These are phyloP conservation scores for Trichogramma dendrolimi DNA, from an alignment of 2,888 invertebrate species.

Conservation along the genomic window DNA sequence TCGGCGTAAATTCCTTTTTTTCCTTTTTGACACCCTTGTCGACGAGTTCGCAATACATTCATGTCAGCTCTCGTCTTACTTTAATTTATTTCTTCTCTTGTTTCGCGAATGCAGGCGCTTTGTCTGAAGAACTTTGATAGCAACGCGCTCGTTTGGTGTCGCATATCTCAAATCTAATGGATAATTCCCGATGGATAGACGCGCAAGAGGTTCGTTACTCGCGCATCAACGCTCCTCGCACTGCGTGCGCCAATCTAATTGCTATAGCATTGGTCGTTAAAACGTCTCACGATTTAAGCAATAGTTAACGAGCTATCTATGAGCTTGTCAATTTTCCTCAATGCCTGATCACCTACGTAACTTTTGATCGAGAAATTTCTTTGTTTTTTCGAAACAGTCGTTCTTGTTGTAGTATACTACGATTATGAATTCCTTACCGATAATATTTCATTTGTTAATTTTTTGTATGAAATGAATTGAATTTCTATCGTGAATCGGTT, in stretches of 20 bases:
- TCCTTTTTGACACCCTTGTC: no score
- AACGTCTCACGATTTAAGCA: neutral
- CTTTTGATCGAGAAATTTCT: neutral
- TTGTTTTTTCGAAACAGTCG: neutral
- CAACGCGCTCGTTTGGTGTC: slow-evolving; percentile 7
- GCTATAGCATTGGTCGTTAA: no score
- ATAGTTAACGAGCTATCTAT: neutral
- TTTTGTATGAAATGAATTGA: no score
- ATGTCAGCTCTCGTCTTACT: no score
- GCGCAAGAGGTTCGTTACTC: slow-evolving; percentile 18
- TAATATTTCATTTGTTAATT: no score
- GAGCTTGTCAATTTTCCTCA: slow-evolving; percentile 5
- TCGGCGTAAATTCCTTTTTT: no score
- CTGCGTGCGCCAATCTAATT: neutral
- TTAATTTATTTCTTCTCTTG: no score
- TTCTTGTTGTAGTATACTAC: no score
- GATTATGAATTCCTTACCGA: no score
- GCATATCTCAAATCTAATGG: slow-evolving; percentile 21
- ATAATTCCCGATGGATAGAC: slow-evolving; percentile 16
- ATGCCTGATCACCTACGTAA: neutral
- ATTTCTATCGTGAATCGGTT: no score
- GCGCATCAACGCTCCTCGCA: neutral
- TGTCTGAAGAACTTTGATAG: neutral
- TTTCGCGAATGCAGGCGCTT: no score
- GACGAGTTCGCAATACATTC: no score